phyloP scores from a whole-genome alignment of 2,888 invertebrate genomes.

The Polymixis lichenea region DNA sequence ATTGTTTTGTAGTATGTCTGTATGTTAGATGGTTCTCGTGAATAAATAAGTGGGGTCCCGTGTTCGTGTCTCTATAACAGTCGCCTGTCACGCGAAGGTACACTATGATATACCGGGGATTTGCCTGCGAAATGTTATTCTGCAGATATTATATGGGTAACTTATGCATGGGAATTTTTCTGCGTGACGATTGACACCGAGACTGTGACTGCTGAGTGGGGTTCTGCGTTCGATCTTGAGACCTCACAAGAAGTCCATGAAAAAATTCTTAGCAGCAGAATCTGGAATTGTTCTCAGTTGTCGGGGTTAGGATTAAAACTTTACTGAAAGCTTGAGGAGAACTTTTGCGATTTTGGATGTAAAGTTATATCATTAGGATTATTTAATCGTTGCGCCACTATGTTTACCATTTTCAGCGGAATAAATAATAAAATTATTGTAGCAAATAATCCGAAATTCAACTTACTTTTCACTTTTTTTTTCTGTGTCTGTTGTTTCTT shows the following conservation, averaged over 20 bases:
- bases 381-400: too few relatives aligned
- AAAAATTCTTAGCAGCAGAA: background rate
- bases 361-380: background rate
- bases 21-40: conserved; percentile 54
- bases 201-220: background rate
- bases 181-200: too few relatives aligned
- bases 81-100: conserved; percentile 66
- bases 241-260: too few relatives aligned
- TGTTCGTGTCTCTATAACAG: conserved; percentile 62
- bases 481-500: too few relatives aligned
- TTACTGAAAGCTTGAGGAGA: too few relatives aligned
- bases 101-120: conserved; percentile 13
- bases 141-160: background rate
- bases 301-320: background rate
- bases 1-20: conserved; percentile 49
- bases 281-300: background rate
- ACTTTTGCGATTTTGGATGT: too few relatives aligned
- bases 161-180: background rate
- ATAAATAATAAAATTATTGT: too few relatives aligned
- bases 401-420: too few relatives aligned
- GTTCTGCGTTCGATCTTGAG: background rate
- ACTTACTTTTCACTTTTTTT: too few relatives aligned
- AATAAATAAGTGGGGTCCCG: conserved; percentile 71
- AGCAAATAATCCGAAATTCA: too few relatives aligned
- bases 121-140: conserved; percentile 32